Base-by-base conservation (phyloP, 2,797 vertebrate species). In the Linurgus olivaceus region DNA sequence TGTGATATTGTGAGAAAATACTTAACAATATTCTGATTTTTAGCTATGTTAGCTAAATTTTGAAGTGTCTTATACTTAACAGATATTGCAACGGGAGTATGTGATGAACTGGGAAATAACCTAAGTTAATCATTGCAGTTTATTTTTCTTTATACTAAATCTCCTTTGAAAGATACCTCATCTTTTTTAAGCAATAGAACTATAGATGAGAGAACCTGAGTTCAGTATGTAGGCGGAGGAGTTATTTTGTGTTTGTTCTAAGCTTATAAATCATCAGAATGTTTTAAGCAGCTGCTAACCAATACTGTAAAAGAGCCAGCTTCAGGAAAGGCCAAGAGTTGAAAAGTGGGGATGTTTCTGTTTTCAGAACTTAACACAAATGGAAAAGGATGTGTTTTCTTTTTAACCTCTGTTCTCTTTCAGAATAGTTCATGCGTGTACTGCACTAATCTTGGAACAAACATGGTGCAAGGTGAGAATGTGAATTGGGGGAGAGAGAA, bases 151-250 rank as follows among this genome's bases (percentile, higher is more conserved):
- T 94, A 79, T 80, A 44, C 67, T 92, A 96, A 94, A 86, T 93
- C 94, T 93, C 88, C 58, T 93, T 65, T 88, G 63, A 95, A 67
- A 73, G 91, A 97, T 98, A 97, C 97, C 97, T 98, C 98, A 97
- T 89, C 85, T 92, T 96, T 95, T 93, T 89, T 95, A 95, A 95
- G 93, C 89, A 88, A 94, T 96, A 90, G 51, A 91, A 42, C 57
- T 79, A 38, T 74, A 92, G 86, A 81, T 91, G 63, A 93, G 88
- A 93, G 88, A 94, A 94, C 38, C 23, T 47, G n/a, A 91, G 48
- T 94, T 96, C 92, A 84, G 9, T 77, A 20, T 58, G 81, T 86
- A 55, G 70, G 40, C 0, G 5, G 92, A 88, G 86, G 96, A 86
- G 51, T 93, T 93, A 50, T 6, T 95, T 94, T 96, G 35, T 89